Evolutionary conservation across 2,888 invertebrate species (phyloP).

Genomic region (Drosophila emarginata): DNA sequence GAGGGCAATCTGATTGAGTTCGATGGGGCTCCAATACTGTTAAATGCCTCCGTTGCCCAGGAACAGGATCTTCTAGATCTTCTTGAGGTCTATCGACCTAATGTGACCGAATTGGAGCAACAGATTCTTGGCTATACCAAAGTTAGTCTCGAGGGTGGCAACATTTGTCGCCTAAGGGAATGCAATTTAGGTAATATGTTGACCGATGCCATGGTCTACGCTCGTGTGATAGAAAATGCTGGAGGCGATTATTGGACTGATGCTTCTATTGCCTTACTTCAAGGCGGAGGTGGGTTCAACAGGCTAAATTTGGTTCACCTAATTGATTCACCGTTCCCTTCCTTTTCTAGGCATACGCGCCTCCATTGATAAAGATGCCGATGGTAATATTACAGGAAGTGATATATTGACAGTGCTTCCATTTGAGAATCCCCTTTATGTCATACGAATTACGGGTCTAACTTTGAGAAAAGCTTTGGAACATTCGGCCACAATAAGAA

Average conservation of each 20-base stretch:
- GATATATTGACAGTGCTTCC: conserved; percentile 90
- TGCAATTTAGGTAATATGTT: conserved; percentile 94
- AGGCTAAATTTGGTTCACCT: background rate
- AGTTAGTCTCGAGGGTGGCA: conserved; percentile 87
- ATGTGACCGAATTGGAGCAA: conserved; percentile 84
- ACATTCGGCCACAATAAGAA: conserved; percentile 84
- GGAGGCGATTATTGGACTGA: conserved; percentile 87
- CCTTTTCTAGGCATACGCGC: conserved; percentile 84
- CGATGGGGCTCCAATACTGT: conserved; percentile 89
- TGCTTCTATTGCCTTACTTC: conserved; percentile 89
- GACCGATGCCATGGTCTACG: conserved; percentile 88
- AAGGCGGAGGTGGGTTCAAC: conserved; percentile 88
- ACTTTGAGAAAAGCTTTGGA: conserved; percentile 87
- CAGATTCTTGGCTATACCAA: conserved; percentile 87
- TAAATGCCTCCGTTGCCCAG: conserved; percentile 87
- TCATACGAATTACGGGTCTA: conserved; percentile 86
- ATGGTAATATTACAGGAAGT: conserved; percentile 86
- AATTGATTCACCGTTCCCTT: background rate
- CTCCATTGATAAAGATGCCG: conserved; percentile 84
- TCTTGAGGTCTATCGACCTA: conserved; percentile 85
- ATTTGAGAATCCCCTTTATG: conserved; percentile 88
- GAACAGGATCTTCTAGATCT: conserved; percentile 86
- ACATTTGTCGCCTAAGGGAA: conserved; percentile 87
- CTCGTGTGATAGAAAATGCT: conserved; percentile 81
- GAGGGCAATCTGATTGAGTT: conserved; percentile 87